Evolutionary conservation across 2,888 invertebrate species (phyloP), one percentile per base, ranked within the genome.

Genomic region (Phaedon cochleariae): DNA sequence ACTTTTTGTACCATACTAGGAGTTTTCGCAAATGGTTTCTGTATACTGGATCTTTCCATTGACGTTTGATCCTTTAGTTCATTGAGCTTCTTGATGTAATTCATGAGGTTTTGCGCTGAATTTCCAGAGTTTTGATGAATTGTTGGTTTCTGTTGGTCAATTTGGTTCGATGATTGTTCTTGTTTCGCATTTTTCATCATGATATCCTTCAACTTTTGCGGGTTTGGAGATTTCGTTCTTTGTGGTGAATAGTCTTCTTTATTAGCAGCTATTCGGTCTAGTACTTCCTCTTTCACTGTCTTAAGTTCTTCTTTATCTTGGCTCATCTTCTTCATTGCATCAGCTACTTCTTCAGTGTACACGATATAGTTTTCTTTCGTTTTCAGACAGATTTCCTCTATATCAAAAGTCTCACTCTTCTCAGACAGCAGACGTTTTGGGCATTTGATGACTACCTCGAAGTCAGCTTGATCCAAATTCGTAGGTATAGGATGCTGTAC

Each of bases 351-450:
- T 53, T 61, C 26, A 2, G 45, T 21, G 10, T 51, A 26, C 20
- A 45, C 46, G 12, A 20, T 20, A 29, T 62, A 55, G 12, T 21
- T 53, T 17, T 59, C 62, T 46, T 64, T 67, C 12, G 37, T 31
- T 46, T 64, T 71, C 7, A 73, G 49, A 46, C 73, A 73, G 7
- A 69, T 71, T 9, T 67, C 53, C 1, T 73, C 70, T 7, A 73
- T 62, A 20, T 71, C 70, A 52, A 59, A 67, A 31, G n/a, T 55
- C 9, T 61, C 60, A 1, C 45, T 21, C 37, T 66, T 59, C n/a
- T 72, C 62, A 2, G 53, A 20, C 29, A 65, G 57, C 4, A 68
- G 29, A 10, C 26, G 41, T 52, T 67, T 71, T 1, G 73, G 64
- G 51, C 68, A 64, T 17, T 53, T 67, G 0, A 61, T n/a, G 6